These are phyloP conservation scores for Ecliptopera silaceata DNA, from an alignment of 2,888 invertebrate species.

Conservation along the genomic window DNA sequence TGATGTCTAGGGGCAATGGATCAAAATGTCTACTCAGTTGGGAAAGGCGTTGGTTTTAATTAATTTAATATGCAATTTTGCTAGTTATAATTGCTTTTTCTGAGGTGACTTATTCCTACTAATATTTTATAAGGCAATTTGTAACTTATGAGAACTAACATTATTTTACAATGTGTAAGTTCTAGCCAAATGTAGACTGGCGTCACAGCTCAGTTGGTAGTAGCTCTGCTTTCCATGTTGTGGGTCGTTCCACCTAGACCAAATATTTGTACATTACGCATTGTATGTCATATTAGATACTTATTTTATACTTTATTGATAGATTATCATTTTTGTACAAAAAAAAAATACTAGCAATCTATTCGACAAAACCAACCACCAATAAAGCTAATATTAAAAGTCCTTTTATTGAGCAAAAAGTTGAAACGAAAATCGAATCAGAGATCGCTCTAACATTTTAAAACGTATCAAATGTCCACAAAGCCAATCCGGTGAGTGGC, in stretches of 20 bases:
- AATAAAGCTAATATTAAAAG: neutral
- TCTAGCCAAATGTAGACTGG: too few relatives aligned
- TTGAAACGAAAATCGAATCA: conserved; percentile 11
- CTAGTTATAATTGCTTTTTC: conserved; percentile 10
- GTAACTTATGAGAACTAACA: neutral
- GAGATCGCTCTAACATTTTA: conserved; percentile 14
- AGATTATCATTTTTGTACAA: too few relatives aligned
- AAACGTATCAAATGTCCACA: conserved; percentile 28
- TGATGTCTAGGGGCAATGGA: conserved; percentile 24
- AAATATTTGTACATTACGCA: too few relatives aligned
- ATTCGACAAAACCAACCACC: too few relatives aligned
- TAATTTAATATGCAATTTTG: conserved; percentile 15
- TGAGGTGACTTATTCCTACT: neutral
- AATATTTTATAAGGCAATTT: neutral
- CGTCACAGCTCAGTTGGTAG: too few relatives aligned
- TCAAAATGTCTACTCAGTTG: conserved; percentile 15
- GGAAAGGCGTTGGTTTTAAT: conserved; percentile 2
- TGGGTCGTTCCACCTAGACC: too few relatives aligned
- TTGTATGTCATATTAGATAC: too few relatives aligned
- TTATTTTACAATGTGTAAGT: too few relatives aligned
- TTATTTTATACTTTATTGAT: too few relatives aligned
- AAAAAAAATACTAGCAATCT: too few relatives aligned
- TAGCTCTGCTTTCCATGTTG: too few relatives aligned
- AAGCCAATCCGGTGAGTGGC: conserved; percentile 36
- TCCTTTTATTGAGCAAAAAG: neutral